Evolutionary conservation across 2,888 invertebrate species (phyloP), one percentile per base, ranked within the genome.

Genomic region (Cataglyphis cursor): DNA sequence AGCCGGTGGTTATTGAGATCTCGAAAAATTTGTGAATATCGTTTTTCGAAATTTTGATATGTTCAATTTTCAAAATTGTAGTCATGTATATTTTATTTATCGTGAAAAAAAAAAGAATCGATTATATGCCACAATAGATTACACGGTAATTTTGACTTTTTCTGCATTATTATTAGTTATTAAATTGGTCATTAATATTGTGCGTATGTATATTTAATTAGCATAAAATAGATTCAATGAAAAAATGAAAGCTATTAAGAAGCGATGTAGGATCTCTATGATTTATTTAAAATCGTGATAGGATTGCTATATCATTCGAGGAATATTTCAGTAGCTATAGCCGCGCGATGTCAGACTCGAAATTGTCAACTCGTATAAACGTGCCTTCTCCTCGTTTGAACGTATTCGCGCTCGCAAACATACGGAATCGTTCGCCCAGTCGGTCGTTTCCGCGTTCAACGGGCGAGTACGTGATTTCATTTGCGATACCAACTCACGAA

Each of bases 401-500:
- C 1, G 74, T 57, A 44, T 72, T 38, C 44, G 44, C 48, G 21
- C 54, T 21, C 31, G 31, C 80, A 66, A 28, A 64, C 59, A 38
- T 61, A 54, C 73, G 66, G 51, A 61, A 64, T 51, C 82, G 82
- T 72, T 76, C 64, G 48, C 57, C 59, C 6, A 3, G 12, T 44
- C 66, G 76, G 85, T 44, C 88, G 89, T 90, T 93, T 92, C 91
- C 93, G 92, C 92, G 93, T 92, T 91, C 88, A 89, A 91, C 91
- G 88, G 92, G 87, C 90, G 91, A 93, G 92, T 93, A 92, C 94
- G 94, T 93, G 94, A 94, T 94, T 94, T 94, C 93, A 94, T 94
- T 94, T 93, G 91, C 93, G 94, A 94, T 94, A 94, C 92, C 92
- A 92, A 93, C 90, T 93, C 91, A 90, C 92, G 92, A 51, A 93